phyloP scores from a whole-genome alignment of 30 jellyfish, hydroid and myxozoan genomes.

The Aurelia aurita complex sp. Pacific region DNA sequence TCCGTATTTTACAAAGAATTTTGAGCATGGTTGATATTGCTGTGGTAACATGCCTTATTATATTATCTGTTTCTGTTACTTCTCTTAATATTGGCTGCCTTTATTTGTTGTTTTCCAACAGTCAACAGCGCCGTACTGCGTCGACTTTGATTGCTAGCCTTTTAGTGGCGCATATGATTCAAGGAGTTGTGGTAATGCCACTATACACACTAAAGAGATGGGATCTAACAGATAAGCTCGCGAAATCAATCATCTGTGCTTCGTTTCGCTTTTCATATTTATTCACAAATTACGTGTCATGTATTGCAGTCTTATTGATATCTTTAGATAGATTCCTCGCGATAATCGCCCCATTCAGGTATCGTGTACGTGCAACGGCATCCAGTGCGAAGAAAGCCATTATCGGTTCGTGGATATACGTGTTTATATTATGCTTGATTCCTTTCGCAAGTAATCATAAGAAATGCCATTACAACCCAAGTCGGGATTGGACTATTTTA shows the following conservation, averaged over 20 bases:
- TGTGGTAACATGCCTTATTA: slow-evolving; percentile 17
- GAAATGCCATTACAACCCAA: slow-evolving; percentile 68
- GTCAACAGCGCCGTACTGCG: slow-evolving; percentile 37
- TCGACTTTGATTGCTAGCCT: slow-evolving; percentile 68
- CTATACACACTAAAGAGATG: slow-evolving; percentile 75
- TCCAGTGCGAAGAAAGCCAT: slow-evolving; percentile 36
- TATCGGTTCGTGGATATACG: slow-evolving; percentile 68
- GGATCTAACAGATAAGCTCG: not conserved
- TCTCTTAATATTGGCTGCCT: slow-evolving; percentile 49
- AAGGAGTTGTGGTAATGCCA: slow-evolving; percentile 92
- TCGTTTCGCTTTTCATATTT: slow-evolving; percentile 83
- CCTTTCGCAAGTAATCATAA: slow-evolving; percentile 55
- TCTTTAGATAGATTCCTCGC: slow-evolving; percentile 88
- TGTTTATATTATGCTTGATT: slow-evolving; percentile 60
- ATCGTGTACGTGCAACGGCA: slow-evolving; percentile 57
- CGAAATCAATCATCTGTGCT: slow-evolving; percentile 42
- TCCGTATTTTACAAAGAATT: no score
- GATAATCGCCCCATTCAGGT: slow-evolving; percentile 52
- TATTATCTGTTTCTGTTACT: slow-evolving; percentile 37
- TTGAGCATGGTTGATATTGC: slow-evolving; percentile 25
- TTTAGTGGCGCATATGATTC: slow-evolving; percentile 74
- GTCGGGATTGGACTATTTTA: slow-evolving; percentile 62
- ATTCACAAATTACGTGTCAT: slow-evolving; percentile 81
- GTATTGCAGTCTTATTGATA: slow-evolving; percentile 66
- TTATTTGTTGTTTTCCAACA: not conserved